phyloP scores from a whole-genome alignment of 2,888 invertebrate species.

The Lasioglossum lativentre region DNA sequence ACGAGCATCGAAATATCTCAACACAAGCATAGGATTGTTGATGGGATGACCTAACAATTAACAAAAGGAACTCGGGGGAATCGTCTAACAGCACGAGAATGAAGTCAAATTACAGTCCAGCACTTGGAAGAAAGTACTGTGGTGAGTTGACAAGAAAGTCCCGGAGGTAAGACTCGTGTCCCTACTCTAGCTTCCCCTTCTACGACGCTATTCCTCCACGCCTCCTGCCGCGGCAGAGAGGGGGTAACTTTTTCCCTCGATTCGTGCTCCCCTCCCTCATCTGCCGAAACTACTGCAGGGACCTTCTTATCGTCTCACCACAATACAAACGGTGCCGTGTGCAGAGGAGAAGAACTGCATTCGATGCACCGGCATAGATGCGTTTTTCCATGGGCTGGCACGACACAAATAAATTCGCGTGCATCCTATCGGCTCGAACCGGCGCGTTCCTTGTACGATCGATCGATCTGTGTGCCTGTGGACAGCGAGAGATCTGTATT shows the following conservation, averaged over 20 bases:
- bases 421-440: conserved; percentile 31
- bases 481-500: conserved; percentile 34
- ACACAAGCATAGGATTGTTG: not conserved
- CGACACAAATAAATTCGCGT: conserved; percentile 22
- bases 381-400: conserved; percentile 29
- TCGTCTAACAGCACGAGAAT: conserved; percentile 22
- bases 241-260: no score
- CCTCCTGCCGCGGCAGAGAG: no score
- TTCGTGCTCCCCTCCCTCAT: no score
- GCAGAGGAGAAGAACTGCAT: not conserved
- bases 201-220: no score
- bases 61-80: conserved; percentile 16
- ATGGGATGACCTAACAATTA: conserved; percentile 29
- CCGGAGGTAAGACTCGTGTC: no score
- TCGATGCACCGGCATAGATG: conserved; percentile 32
- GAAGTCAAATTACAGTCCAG: conserved; percentile 28
- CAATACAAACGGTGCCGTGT: not conserved
- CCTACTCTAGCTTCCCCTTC: no score
- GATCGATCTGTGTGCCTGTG: conserved; percentile 37
- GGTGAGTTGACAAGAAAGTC: no score
- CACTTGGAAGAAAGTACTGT: conserved; percentile 4
- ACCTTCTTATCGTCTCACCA: no score
- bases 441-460: not conserved
- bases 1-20: not conserved
- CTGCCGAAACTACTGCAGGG: no score